Evolutionary conservation across 1,140 invertebrate genomes (phyloP).

Genomic region (Stenopsyche tienmushanensis): DNA sequence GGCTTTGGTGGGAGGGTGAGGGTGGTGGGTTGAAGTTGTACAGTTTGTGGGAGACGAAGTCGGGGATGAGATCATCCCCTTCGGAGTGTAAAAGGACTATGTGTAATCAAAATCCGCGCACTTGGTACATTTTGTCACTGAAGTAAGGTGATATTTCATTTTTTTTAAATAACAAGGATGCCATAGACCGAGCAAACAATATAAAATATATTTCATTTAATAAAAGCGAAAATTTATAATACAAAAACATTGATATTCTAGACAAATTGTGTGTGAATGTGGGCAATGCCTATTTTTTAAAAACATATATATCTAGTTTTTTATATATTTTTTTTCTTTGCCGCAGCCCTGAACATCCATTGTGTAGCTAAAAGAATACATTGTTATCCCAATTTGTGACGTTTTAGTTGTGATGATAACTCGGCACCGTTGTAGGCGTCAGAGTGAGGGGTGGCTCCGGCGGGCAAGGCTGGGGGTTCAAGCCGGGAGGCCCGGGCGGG

Average conservation of each 20-base stretch:
- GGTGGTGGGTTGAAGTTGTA: neutral
- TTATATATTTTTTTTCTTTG: too few relatives aligned
- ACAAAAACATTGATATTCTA: too few relatives aligned
- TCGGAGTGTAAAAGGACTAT: conserved; percentile 15
- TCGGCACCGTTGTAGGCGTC: conserved; percentile 23
- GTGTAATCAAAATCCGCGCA: conserved; percentile 20
- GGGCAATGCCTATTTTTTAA: too few relatives aligned
- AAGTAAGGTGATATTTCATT: neutral
- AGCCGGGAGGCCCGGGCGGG: neutral
- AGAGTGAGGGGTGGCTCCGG: conserved; percentile 15
- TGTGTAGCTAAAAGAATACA: conserved; percentile 37
- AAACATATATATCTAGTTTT: too few relatives aligned
- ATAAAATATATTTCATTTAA: too few relatives aligned
- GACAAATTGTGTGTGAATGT: neutral
- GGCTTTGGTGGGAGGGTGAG: neutral
- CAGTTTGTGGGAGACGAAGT: conserved; percentile 2
- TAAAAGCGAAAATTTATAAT: too few relatives aligned
- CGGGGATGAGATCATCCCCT: neutral
- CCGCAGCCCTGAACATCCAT: conserved; percentile 29
- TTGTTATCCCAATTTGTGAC: conserved; percentile 41
- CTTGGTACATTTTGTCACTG: conserved; percentile 11
- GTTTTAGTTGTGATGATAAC: conserved; percentile 40
- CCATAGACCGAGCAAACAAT: too few relatives aligned
- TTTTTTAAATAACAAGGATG: too few relatives aligned
- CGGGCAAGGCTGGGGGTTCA: conserved; percentile 8